Conservation (phyloP, 2,113 vertebrate genomes). For the Boleophthalmus pectinirostris region DNA sequence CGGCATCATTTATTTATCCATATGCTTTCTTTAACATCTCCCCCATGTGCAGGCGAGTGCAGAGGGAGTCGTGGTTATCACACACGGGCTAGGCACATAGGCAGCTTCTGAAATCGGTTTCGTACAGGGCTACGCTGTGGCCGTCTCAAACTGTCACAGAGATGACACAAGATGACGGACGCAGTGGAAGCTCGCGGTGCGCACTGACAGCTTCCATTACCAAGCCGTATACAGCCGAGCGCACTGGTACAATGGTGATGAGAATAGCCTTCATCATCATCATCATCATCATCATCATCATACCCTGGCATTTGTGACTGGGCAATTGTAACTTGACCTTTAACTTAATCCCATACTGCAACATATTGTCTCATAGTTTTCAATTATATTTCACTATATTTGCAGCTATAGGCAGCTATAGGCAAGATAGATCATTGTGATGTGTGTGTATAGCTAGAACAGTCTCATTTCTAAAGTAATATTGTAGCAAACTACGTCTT, state of each 20-base stretch:
- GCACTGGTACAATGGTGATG: slow-evolving; percentile 23
- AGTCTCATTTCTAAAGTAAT: neutral
- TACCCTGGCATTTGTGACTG: neutral
- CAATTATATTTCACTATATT: neutral
- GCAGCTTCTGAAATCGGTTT: slow-evolving; percentile 38
- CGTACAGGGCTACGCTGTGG: slow-evolving; percentile 8
- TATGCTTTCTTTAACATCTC: slow-evolving; percentile 64
- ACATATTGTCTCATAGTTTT: neutral
- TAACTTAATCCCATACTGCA: slow-evolving; percentile 2
- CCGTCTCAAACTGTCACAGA: slow-evolving; percentile 54
- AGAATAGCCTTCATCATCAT: slow-evolving; percentile 20
- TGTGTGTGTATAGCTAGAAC: neutral
- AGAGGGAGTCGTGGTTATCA: slow-evolving; percentile 1
- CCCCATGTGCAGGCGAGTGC: slow-evolving; percentile 42
- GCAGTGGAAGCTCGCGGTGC: slow-evolving; percentile 44
- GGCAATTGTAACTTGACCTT: slow-evolving; percentile 7
- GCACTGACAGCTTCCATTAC: slow-evolving; percentile 46
- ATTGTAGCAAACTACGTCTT: neutral
- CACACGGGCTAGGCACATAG: neutral
- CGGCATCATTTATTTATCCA: slow-evolving; percentile 73
- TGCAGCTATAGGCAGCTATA: neutral
- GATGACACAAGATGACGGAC: slow-evolving; percentile 68
- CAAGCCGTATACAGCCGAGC: slow-evolving; percentile 26
- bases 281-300: slow-evolving; percentile 7
- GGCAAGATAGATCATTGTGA: neutral